Percentiles rank a stretch among this genome's conserved stretches.
Evolutionary conservation across 2,113 vertebrate species (phyloP).

Genomic region (Platichthys flesus): DNA sequence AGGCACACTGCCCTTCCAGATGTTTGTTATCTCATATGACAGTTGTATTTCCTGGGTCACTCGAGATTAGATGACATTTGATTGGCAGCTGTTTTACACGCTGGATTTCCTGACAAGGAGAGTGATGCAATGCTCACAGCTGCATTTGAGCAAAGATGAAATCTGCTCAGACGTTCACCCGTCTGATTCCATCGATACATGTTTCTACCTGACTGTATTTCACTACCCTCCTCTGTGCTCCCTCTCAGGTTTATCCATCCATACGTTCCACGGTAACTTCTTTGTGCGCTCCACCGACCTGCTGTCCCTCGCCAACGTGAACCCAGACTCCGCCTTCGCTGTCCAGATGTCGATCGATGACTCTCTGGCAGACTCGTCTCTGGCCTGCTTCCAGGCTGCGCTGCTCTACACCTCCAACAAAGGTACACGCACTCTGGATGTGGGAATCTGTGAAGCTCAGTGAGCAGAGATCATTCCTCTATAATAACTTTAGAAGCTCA

Average conservation of each 20-base stretch:
- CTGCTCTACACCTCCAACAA: constrained; percentile 97
- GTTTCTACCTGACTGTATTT: no score
- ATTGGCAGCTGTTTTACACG: not conserved
- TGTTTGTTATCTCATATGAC: not conserved
- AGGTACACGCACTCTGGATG: constrained; percentile 71
- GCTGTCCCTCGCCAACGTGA: constrained; percentile 96
- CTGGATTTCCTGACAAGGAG: no score
- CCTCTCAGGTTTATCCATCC: constrained; percentile 93
- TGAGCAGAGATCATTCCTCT: no score
- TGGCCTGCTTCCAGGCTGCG: constrained; percentile 97
- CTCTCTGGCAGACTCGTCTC: constrained; percentile 90
- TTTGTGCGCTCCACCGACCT: constrained; percentile 98
- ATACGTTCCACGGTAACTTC: constrained; percentile 98
- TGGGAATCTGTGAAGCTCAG: no score
- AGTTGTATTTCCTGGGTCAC: not conserved
- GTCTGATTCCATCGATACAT: no score
- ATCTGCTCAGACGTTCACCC: no score
- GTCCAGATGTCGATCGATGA: constrained; percentile 98
- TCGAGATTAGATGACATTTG: not conserved
- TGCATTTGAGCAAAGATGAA: no score
- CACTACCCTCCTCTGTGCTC: not conserved
- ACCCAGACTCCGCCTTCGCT: constrained; percentile 97
- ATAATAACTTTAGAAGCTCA: no score
- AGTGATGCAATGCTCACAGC: no score
- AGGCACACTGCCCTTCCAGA: not conserved